Base-by-base conservation (phyloP, 2,888 invertebrate species). In the Habroteleia sp. region DNA sequence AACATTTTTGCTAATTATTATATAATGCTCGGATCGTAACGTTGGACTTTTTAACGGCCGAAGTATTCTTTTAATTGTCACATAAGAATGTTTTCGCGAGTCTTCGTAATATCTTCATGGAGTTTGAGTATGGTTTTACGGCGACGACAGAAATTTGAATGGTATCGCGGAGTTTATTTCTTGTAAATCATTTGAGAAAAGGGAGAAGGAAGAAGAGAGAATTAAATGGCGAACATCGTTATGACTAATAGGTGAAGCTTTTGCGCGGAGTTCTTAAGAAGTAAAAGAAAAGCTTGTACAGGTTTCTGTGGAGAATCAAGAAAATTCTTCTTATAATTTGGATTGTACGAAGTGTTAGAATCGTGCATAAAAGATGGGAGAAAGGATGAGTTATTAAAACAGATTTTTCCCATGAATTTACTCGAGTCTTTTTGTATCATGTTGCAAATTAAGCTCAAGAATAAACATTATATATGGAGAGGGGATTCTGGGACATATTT, bases 1-100 rank as follows among this genome's bases (percentile, higher is more conserved):
- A 20, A 31, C 48, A 68, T 68, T 56, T 68, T 68, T 68, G 46
- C 68, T 56, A 68, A 68, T 68, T 68, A 68, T 68, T 56, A 39
- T 50, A 63, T 63, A 48, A 50, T 50, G 29, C 29, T 23, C 13
- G 6, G 29, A 7, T 37, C 23, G 13, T 50, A 50, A 39, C 41
- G 17, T 31, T 13, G 11, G 16, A 20, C 39, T 60, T 44, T 44
- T 60, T 44, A 44, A 33, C 29, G 29, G 33, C 31, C 31, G 25
- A 6, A 10, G 33, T n/a, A 5, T 44, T 46, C 37, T 60, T 46
- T 46, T 62, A 58, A 58, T 50, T 50, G 48, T 48, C 62, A 6
- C 31, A 46, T 37, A 50, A 63, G 48, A 48, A 63, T 63, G 60
- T 60, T 42, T 27, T 46, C 60, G 46, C 44, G 27, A 39, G 31